phyloP scores from a whole-genome alignment of 2,797 vertebrate species.

The Sciurus carolinensis region DNA sequence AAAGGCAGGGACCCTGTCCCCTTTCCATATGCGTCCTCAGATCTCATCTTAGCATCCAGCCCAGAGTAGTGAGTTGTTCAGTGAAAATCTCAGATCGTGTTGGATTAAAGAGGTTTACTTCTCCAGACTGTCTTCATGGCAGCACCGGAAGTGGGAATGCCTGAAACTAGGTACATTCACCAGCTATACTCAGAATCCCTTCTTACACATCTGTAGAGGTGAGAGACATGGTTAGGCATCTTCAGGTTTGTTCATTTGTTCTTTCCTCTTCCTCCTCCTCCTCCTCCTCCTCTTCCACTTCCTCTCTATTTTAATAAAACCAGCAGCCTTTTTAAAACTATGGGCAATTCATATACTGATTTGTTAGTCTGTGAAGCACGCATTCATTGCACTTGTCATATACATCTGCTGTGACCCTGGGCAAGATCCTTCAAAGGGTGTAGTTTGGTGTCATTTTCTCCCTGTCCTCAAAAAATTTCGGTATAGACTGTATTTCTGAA shows the following conservation, averaged over 20 bases:
- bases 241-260: not conserved
- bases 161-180: not conserved
- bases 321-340: not conserved
- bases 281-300: no score
- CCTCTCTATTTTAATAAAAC: not conserved
- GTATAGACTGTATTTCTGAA: not conserved
- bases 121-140: not conserved
- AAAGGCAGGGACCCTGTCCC: not conserved
- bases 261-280: no score
- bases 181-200: not conserved
- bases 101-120: not conserved
- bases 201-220: accelerated
- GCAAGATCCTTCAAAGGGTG: not conserved
- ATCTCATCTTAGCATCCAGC: not conserved
- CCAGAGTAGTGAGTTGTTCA: not conserved
- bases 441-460: not conserved
- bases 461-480: not conserved
- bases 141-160: not conserved
- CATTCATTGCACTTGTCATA: not conserved
- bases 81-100: not conserved
- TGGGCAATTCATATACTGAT: not conserved
- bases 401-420: not conserved
- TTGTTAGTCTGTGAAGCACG: not conserved
- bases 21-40: not conserved
- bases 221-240: not conserved